Base-by-base conservation (phyloP, 2,113 vertebrate genomes). In the Podocnemis expansa region DNA sequence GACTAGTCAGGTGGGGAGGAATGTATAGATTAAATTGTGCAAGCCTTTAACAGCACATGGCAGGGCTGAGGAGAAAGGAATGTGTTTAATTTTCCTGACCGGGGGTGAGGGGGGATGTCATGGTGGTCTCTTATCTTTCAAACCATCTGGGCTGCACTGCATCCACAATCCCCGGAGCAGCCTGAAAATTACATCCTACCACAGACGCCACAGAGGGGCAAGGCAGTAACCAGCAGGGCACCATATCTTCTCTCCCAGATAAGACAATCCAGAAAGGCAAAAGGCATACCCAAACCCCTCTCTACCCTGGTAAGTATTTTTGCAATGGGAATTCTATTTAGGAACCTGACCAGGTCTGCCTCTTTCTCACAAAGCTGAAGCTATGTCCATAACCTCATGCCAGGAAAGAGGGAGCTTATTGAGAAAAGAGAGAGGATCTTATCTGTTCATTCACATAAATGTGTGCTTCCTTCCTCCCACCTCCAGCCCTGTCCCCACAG, bases 401-500 rank as follows among this genome's bases (percentile, higher is more conserved):
- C 82, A 79, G 43, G 47, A 7, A 5, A 85, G 6, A 82, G 24
- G 80, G 41, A 87, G 67, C 16, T n/a, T 78, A 8, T 31, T 34
- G 31, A 63, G 60, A 31, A 63, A 63, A 63, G 8, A 38, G n/a
- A 17, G 82, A 92, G 67, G 41, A 75, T 34, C 82, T 92, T 83
- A 22, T 89, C 52, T 85, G 38, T 19, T 38, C 3, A 94, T 91
- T 56, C 93, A 43, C 29, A 47, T 47, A 47, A 47, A 47, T 47
- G 6, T 47, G 47, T 47, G 47, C 47, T 47, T 47, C 47, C 47
- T 47, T 10, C 47, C 47, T 47, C 7, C 47, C 47, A 47, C 47
- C 70, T 83, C 25, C 38, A 63, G 84, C 93, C 85, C 76, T 9
- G 25, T 34, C 63, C 85, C 93, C 85, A 81, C 17, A 94, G 81